Percentiles rank a stretch among this genome's conserved stretches.
Conservation (phyloP, 1,140 invertebrate species). For the Asbolus verrucosus region DNA sequence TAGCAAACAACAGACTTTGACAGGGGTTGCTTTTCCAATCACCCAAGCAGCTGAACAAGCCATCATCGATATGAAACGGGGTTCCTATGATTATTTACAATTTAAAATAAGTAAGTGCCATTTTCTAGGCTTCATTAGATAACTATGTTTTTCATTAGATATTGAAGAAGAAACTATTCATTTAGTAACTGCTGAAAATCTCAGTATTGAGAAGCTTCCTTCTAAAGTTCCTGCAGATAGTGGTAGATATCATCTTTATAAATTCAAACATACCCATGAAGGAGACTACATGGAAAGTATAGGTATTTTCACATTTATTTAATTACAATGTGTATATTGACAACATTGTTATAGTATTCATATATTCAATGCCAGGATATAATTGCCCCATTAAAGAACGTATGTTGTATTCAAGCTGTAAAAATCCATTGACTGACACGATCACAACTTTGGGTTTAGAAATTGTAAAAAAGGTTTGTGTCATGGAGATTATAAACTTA, state of each 20-base stretch:
- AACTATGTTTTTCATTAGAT: slow-evolving; percentile 66
- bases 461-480: slow-evolving; percentile 84
- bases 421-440: slow-evolving; percentile 85
- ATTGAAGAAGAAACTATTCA: slow-evolving; percentile 82
- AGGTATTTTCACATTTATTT: too few species aligned
- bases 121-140: neutral
- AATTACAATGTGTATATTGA: too few species aligned
- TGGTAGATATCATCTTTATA: slow-evolving; percentile 93
- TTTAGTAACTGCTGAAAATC: slow-evolving; percentile 74
- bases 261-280: slow-evolving; percentile 92
- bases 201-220: slow-evolving; percentile 75
- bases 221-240: slow-evolving; percentile 83
- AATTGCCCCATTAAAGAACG: slow-evolving; percentile 94
- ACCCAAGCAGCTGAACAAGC: slow-evolving; percentile 82
- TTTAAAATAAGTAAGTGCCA: slow-evolving; percentile 76
- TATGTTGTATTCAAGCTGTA: slow-evolving; percentile 98
- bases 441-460: slow-evolving; percentile 83
- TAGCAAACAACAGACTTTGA: slow-evolving; percentile 89
- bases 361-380: slow-evolving; percentile 98
- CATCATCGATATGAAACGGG: slow-evolving; percentile 74
- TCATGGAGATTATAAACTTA: neutral
- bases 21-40: slow-evolving; percentile 94
- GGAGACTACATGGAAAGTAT: slow-evolving; percentile 87
- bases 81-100: slow-evolving; percentile 80
- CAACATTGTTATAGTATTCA: too few species aligned